A percentile compares a stretch with the other conserved stretches of the same genome.
Conservation (phyloP, 2,797 vertebrate species). For the Tympanoctomys barrerae region DNA sequence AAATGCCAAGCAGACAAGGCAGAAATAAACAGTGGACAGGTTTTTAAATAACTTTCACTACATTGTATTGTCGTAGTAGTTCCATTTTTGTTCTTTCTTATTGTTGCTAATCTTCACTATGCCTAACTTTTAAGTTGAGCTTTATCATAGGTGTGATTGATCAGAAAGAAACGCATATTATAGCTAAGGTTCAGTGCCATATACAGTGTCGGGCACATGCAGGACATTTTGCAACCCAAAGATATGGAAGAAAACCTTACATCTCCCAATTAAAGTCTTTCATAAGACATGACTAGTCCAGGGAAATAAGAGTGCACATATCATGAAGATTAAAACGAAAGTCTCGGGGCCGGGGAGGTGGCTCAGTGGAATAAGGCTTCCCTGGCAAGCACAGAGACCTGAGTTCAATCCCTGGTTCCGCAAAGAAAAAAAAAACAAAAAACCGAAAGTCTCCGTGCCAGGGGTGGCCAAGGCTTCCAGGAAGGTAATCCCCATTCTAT, state of each 20-base stretch:
- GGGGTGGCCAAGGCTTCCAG: slow-evolving; percentile 66
- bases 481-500: slow-evolving; percentile 65
- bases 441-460: slow-evolving; percentile 69
- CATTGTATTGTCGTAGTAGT: background rate
- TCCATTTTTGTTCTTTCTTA: background rate
- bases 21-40: background rate
- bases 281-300: slow-evolving; percentile 68
- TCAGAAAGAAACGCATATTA: background rate
- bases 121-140: background rate
- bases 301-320: slow-evolving; percentile 71
- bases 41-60: background rate
- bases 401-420: too few species aligned
- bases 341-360: background rate
- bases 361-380: too few species aligned
- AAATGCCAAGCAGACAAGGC: background rate
- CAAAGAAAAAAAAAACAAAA: too few species aligned
- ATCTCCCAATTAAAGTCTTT: slow-evolving; percentile 79
- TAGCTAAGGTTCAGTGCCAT: background rate
- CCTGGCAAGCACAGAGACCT: too few species aligned
- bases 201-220: background rate
- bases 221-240: background rate
- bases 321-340: slow-evolving; percentile 77
- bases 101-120: background rate
- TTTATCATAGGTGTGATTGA: background rate
- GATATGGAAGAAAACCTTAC: background rate